phyloP scores from a whole-genome alignment of 2,888 invertebrate species.

The Actias luna region DNA sequence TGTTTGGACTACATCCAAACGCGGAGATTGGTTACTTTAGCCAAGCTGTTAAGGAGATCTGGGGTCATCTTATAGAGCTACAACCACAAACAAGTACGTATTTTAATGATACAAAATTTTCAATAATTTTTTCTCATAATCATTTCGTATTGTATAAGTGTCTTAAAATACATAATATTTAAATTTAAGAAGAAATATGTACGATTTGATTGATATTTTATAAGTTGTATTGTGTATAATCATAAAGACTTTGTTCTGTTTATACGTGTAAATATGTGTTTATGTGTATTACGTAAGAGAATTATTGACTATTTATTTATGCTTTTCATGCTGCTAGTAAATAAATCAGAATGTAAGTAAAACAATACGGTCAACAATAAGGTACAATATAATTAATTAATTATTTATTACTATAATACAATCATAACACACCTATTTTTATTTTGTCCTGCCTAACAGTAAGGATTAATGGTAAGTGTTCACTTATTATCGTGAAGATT shows the following conservation, averaged over 20 bases:
- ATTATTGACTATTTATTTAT: no score
- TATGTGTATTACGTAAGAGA: no score
- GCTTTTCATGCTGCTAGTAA: constrained; percentile 53
- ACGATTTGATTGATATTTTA: no score
- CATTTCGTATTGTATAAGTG: no score
- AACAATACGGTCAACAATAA: neutral
- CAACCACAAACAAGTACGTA: constrained; percentile 93
- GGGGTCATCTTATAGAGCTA: constrained; percentile 91
- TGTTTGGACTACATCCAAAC: constrained; percentile 96
- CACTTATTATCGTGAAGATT: neutral
- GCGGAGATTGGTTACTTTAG: constrained; percentile 97
- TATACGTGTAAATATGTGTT: no score
- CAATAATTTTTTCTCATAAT: no score
- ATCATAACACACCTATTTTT: neutral
- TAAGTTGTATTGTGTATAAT: no score
- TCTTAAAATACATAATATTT: no score
- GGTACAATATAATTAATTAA: neutral
- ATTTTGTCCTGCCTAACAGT: constrained; percentile 19
- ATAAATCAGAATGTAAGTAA: constrained; percentile 46
- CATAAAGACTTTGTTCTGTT: no score
- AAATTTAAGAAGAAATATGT: no score
- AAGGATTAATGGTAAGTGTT: constrained; percentile 25
- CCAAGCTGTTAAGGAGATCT: constrained; percentile 92
- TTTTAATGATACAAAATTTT: no score
- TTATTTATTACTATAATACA: neutral